Conservation (phyloP, 2,888 invertebrate genomes). For the Lepidochitona cinerea region DNA sequence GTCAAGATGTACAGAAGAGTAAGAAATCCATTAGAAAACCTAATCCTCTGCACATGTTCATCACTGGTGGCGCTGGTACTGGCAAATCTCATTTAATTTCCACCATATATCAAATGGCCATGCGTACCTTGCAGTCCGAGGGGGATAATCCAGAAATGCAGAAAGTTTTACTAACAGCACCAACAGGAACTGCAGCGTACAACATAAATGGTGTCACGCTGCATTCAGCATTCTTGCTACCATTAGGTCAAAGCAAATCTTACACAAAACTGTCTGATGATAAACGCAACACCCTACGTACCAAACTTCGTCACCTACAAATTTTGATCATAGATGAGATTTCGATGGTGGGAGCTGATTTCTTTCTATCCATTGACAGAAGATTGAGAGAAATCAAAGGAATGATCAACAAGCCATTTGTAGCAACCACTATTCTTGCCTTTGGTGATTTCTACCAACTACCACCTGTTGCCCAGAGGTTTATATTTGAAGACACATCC, state of each 20-base stretch:
- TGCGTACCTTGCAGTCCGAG: constrained; percentile 15
- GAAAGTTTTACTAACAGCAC: constrained; percentile 27
- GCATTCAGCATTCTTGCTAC: constrained; percentile 31
- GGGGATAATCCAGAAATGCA: constrained; percentile 23
- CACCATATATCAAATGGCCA: constrained; percentile 29
- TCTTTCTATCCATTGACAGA: constrained; percentile 30
- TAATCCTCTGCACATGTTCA: constrained; percentile 20
- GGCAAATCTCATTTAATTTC: constrained; percentile 33
- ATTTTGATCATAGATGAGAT: constrained; percentile 36
- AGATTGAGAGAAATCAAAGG: constrained; percentile 27
- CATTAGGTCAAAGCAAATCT: constrained; percentile 16
- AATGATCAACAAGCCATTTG: constrained; percentile 19
- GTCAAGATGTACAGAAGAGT: not conserved
- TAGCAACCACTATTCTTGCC: constrained; percentile 24
- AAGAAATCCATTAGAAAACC: constrained; percentile 15
- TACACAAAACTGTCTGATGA: constrained; percentile 19
- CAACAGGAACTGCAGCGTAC: constrained; percentile 33
- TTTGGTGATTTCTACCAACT: constrained; percentile 29
- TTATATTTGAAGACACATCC: not conserved
- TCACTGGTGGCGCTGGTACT: constrained; percentile 33
- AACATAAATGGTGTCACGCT: constrained; percentile 31
- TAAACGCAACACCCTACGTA: constrained; percentile 17
- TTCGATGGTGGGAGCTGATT: constrained; percentile 34
- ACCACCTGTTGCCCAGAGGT: constrained; percentile 16
- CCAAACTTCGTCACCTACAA: constrained; percentile 13